Percentiles rank a stretch among this genome's conserved stretches.
phyloP scores from a whole-genome alignment of 2,888 invertebrate species.

The Ischnura elegans region DNA sequence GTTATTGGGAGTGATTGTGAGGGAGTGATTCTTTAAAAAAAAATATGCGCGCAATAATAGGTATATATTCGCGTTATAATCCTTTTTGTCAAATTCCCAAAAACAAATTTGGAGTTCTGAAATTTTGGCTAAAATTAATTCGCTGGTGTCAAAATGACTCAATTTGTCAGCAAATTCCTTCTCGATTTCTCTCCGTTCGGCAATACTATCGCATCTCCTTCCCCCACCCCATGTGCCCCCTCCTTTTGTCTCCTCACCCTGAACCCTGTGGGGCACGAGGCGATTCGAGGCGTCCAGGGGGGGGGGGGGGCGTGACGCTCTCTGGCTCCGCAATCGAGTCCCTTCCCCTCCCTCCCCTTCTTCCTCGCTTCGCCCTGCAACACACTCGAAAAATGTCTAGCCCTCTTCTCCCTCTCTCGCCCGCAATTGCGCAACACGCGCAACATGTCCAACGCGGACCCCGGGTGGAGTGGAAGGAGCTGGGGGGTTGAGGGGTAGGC shows the following conservation, averaged over 20 bases:
- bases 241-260: not conserved
- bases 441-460: not conserved
- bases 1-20: no score
- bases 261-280: not conserved
- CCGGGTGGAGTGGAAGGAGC: not conserved
- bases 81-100: no score
- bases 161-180: no score
- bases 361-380: not conserved
- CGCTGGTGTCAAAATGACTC: no score
- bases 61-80: no score
- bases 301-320: not conserved
- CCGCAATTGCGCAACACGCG: slow-evolving; percentile 14
- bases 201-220: not conserved
- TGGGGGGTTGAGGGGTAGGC: no score
- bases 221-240: not conserved
- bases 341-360: not conserved
- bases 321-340: not conserved
- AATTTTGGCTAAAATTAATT: no score
- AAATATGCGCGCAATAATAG: no score
- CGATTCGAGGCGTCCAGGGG: not conserved
- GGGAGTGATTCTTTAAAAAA: no score
- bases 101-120: no score
- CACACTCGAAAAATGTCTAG: not conserved
- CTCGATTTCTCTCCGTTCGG: not conserved
- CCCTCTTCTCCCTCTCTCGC: not conserved